phyloP scores from a whole-genome alignment of 1,140 invertebrate species.

The Zeugodacus cucurbitae region DNA sequence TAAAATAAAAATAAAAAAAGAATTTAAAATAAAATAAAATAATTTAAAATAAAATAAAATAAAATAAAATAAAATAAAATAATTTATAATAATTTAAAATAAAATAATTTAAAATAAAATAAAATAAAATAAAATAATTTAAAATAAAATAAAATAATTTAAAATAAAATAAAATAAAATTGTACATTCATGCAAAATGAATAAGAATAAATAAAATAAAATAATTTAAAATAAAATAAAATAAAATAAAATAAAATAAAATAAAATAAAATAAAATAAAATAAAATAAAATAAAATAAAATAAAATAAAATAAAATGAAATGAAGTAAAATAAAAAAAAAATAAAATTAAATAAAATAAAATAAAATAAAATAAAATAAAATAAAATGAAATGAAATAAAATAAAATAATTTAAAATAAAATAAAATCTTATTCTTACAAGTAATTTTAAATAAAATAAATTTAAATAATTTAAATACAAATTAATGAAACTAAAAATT shows the following conservation, averaged over 20 bases:
- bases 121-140: background rate
- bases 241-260: background rate
- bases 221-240: background rate
- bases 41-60: background rate
- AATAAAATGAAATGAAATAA: background rate
- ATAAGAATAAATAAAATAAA: background rate
- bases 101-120: background rate
- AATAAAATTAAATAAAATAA: background rate
- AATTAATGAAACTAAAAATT: background rate
- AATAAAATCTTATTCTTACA: background rate
- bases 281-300: background rate
- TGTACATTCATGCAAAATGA: too few relatives aligned
- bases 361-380: background rate
- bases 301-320: background rate
- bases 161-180: background rate
- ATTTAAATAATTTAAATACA: background rate
- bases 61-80: background rate
- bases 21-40: background rate
- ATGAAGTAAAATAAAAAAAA: background rate
- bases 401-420: background rate
- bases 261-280: background rate
- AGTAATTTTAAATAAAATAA: background rate
- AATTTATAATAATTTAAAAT: background rate
- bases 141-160: background rate
- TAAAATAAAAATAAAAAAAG: background rate